phyloP scores from a whole-genome alignment of 2,113 vertebrate species.

The Cheilinus undulatus region DNA sequence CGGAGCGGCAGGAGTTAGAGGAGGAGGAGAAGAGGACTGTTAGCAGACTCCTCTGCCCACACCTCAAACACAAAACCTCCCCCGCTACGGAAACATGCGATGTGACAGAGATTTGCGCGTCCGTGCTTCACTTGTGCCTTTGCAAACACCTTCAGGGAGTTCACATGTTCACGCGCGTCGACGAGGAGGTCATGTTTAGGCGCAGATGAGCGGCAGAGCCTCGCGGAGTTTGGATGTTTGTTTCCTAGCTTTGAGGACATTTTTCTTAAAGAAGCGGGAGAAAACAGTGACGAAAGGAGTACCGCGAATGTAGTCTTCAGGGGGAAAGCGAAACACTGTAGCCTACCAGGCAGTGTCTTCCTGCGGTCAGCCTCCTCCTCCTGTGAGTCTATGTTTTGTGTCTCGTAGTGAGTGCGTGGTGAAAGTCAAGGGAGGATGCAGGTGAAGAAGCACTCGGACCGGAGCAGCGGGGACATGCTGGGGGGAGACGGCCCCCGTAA shows the following conservation, averaged over 20 bases:
- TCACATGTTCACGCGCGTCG: slow-evolving; percentile 61
- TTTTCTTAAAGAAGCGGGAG: background rate
- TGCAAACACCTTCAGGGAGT: slow-evolving; percentile 56
- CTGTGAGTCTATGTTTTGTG: slow-evolving; percentile 1
- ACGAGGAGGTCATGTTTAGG: slow-evolving; percentile 68
- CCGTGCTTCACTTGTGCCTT: slow-evolving; percentile 42
- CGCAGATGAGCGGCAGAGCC: slow-evolving; percentile 26
- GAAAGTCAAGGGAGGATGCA: slow-evolving; percentile 80
- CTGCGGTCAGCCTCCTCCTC: slow-evolving; percentile 12
- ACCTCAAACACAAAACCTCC: background rate
- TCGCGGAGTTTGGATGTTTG: slow-evolving; percentile 68
- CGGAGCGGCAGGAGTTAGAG: slow-evolving; percentile 37
- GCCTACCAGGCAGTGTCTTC: slow-evolving; percentile 28
- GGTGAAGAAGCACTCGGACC: slow-evolving; percentile 85
- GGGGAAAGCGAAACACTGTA: slow-evolving; percentile 28
- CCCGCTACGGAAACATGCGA: slow-evolving; percentile 57
- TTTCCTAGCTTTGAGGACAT: slow-evolving; percentile 33
- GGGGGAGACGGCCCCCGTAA: slow-evolving; percentile 84
- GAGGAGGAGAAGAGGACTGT: background rate
- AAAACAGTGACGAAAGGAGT: slow-evolving; percentile 11
- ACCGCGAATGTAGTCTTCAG: slow-evolving; percentile 68
- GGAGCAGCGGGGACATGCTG: slow-evolving; percentile 81
- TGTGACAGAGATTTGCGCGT: slow-evolving; percentile 32
- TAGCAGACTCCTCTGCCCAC: slow-evolving; percentile 6
- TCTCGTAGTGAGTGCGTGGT: slow-evolving; percentile 47